These are phyloP conservation scores for Conger conger DNA, from an alignment of 2,113 vertebrate species.

Conservation along the genomic window DNA sequence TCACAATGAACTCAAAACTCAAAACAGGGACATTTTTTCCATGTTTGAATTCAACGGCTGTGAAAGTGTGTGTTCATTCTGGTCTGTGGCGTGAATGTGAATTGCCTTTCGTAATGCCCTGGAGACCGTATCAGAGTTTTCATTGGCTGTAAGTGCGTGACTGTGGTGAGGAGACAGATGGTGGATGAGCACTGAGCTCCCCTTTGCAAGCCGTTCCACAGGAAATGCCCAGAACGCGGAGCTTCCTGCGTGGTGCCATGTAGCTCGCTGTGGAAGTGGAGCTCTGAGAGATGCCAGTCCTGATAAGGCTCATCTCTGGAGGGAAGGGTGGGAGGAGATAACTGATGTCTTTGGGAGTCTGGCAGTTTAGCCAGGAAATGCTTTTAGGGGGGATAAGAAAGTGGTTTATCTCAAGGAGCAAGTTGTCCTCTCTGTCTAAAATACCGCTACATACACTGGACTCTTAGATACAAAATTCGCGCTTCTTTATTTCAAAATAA, in stretches of 20 bases:
- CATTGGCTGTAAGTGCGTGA: background rate
- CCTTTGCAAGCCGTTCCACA: conserved; percentile 20
- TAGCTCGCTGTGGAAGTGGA: conserved; percentile 32
- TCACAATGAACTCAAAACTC: no score
- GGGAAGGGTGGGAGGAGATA: conserved; percentile 42
- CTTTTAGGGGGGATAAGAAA: conserved; percentile 38
- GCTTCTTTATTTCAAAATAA: background rate
- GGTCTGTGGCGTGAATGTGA: background rate
- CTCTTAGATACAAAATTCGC: background rate
- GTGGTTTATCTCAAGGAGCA: conserved; percentile 41
- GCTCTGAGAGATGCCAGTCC: conserved; percentile 38
- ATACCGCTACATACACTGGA: conserved; percentile 24
- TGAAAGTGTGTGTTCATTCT: background rate
- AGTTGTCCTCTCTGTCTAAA: conserved; percentile 32
- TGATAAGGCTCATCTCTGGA: conserved; percentile 38
- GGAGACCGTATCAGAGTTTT: background rate
- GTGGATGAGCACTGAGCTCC: background rate
- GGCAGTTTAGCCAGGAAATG: conserved; percentile 39
- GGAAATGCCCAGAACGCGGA: conserved; percentile 44
- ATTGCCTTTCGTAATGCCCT: background rate
- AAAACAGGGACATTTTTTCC: background rate
- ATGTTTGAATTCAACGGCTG: background rate
- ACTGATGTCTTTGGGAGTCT: conserved; percentile 29
- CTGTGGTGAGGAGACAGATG: conserved; percentile 21
- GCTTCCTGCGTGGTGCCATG: conserved; percentile 56